phyloP scores from a whole-genome alignment of 2,797 vertebrate species.

The Cheirogaleus major region DNA sequence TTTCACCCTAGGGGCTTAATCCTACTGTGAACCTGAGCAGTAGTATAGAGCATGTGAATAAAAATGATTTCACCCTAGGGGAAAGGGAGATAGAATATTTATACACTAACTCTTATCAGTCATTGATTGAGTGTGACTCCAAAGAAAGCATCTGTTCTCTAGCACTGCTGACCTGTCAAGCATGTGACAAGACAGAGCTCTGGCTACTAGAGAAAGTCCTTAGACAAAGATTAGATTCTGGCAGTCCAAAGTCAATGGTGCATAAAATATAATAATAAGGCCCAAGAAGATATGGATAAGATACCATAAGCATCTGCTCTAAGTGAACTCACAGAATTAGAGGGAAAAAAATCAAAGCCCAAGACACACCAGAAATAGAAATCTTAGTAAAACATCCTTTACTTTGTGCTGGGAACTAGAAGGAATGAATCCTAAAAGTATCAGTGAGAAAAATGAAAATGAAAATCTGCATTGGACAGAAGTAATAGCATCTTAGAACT shows the following conservation, averaged over 20 bases:
- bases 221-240: not conserved
- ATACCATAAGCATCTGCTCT: not conserved
- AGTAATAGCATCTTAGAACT: not conserved
- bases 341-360: not conserved
- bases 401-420: not conserved
- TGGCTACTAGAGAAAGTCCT: not conserved
- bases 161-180: not conserved
- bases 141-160: not conserved
- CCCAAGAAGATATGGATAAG: not conserved
- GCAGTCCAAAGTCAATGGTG: not conserved
- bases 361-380: not conserved
- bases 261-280: not conserved
- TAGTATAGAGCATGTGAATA: not conserved
- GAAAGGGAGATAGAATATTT: not conserved
- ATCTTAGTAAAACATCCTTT: not conserved
- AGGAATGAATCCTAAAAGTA: not conserved
- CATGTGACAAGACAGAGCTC: not conserved
- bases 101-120: not conserved
- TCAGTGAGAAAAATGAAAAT: not conserved
- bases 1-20: not conserved
- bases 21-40: not conserved
- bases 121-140: not conserved
- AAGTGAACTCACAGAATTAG: not conserved
- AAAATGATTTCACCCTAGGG: not conserved
- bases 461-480: not conserved